A percentile compares a stretch with the other conserved stretches of the same genome.
Conservation (phyloP, 1,140 invertebrate genomes). For the Penaeus vannamei region DNA sequence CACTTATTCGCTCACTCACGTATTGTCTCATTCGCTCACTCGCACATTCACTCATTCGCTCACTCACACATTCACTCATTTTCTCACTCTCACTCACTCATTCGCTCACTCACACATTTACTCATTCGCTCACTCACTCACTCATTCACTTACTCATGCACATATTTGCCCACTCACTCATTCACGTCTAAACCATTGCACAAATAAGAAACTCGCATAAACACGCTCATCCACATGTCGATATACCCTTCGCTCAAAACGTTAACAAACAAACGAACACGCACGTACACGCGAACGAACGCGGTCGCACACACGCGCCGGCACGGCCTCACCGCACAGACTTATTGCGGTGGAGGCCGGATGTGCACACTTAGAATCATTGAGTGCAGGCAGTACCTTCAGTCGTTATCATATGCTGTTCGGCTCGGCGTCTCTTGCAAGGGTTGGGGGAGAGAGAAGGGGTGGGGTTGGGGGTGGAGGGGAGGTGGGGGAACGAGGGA, state of each 20-base stretch:
- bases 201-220: no score
- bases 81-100: not conserved
- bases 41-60: no score
- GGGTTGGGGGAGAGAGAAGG: not conserved
- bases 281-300: constrained; percentile 6
- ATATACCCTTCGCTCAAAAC: no score
- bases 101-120: not conserved
- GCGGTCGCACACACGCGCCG: constrained; percentile 17
- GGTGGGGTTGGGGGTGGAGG: not conserved
- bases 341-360: no score
- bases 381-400: no score
- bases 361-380: no score
- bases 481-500: no score
- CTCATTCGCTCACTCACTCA: not conserved
- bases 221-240: no score
- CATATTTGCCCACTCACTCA: not conserved
- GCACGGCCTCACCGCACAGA: not conserved
- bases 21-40: no score
- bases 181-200: not conserved
- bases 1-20: not conserved
- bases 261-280: constrained; percentile 4
- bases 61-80: not conserved
- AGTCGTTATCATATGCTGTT: no score
- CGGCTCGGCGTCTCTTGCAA: no score
- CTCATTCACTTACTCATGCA: not conserved